A percentile compares a stretch with the other conserved stretches of the same genome.
phyloP scores from a whole-genome alignment of 2,797 vertebrate species.

The Anabas testudineus region DNA sequence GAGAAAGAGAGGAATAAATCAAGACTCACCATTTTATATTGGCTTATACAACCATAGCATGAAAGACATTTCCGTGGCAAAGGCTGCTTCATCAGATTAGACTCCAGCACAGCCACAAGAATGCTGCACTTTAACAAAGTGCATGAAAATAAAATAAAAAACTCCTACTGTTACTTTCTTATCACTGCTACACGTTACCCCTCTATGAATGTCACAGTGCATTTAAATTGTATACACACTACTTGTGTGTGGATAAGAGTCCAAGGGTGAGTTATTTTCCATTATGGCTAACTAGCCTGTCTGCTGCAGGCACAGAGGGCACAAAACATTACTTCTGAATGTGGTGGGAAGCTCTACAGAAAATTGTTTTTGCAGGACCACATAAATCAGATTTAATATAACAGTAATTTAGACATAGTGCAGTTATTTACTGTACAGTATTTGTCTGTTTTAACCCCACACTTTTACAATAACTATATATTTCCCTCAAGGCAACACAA shows the following conservation, averaged over 20 bases:
- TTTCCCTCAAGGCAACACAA: conserved; percentile 19
- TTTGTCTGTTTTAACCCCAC: conserved; percentile 25
- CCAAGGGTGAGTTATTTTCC: conserved; percentile 31
- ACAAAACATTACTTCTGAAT: conserved; percentile 23
- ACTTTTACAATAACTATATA: conserved; percentile 22
- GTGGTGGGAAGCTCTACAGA: conserved; percentile 24
- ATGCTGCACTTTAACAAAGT: conserved; percentile 17
- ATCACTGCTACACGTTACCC: neutral
- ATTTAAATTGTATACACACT: conserved; percentile 15
- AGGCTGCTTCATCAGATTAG: neutral
- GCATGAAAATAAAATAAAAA: conserved; percentile 13
- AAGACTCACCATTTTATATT: neutral
- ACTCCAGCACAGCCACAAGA: conserved; percentile 9
- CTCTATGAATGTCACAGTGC: conserved; percentile 9
- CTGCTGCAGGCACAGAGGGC: conserved; percentile 46
- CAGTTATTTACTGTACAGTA: conserved; percentile 41
- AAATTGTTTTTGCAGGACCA: conserved; percentile 39
- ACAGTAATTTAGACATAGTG: conserved; percentile 46
- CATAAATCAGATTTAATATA: conserved; percentile 55
- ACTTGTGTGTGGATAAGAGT: conserved; percentile 3
- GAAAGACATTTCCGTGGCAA: neutral
- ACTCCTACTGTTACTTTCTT: neutral
- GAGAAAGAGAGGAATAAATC: neutral
- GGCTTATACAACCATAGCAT: neutral
- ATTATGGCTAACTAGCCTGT: conserved; percentile 49